Evolutionary conservation across 2,888 invertebrate genomes (phyloP), one percentile per base, ranked within the genome.

Genomic region (Leptogaster cylindrica): DNA sequence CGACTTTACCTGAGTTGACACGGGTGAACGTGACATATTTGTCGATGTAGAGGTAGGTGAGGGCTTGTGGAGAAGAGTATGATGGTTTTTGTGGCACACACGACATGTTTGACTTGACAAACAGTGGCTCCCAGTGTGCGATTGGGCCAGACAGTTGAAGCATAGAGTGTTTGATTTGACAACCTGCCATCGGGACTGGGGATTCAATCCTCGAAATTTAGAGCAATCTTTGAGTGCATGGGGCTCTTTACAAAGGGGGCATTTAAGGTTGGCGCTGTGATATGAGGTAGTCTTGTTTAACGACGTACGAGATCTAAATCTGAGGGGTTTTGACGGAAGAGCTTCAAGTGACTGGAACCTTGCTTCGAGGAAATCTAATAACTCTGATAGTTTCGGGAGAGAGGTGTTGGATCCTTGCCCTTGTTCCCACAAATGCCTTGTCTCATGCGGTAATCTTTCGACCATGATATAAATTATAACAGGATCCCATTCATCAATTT

Each of bases 301-400:
- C 6, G 14, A n/a, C 20, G 20, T 36, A 14, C 25, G 39, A 7
- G 55, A 36, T 7, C 14, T 25, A 25, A 5, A 25, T 41, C 3
- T 39, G 0, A 23, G 16, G 14, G 41, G 2, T 12, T 14, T 23
- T 14, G 23, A 14, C 0, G 25, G 14, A 58, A 16, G 14, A 28
- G 25, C 58, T 58, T 58, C 58, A 20, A 58, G 14, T 3, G 58
- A n/a, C 7, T 41, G 36, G 8, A 58, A 58, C 14, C 58, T 39
- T 8, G 25, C 58, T 39, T 58, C 58, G 7, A 58, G 23, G 27
- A 58, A 58, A 6, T 58, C 39, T 6, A 20, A n/a, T 3, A 58
- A 25, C 5, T 58, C 39, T 1, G 14, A 58, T n/a, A 58, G 25
- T 1, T 58, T 7, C 2, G 39, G 58, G 7, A 58, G 39, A 5